Evolutionary conservation across 2,113 vertebrate genomes (phyloP), one percentile per base, ranked within the genome.

Genomic region (Anguilla rostrata): DNA sequence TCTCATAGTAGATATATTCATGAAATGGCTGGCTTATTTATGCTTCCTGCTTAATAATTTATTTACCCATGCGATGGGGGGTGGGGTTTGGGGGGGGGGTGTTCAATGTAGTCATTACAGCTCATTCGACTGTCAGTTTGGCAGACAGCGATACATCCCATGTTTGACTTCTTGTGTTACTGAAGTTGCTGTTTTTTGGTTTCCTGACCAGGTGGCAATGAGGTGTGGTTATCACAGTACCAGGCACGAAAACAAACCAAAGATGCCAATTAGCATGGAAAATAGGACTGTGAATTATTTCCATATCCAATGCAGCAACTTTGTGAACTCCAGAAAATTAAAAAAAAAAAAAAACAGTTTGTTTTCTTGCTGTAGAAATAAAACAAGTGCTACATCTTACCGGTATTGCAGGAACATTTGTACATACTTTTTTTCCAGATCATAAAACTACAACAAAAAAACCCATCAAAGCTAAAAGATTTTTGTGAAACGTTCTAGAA

Each of bases 21-120:
- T 26, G 60, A 83, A 2, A 87, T 63, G 83, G 29, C 66, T 79
- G 16, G 60, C 49, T 40, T 87, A 86, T 87, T 83, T 83, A 87
- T 83, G 81, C 86, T 66, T 16, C 46, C 66, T n/a, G 40, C 18
- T 60, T 83, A 81, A 81, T 81, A 43, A 39, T 83, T 71, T 86
- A 75, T 83, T 86, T 86, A 78, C 43, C 82, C 34, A n/a, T 29
- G 49, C 29, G 26, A 83, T 53, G 49, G 34, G 34, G 34, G 34
- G 34, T 34, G 34, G 34, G 34, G 34, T 34, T 34, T 34, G 34
- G 34, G 34, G 34, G 34, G 34, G 34, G 34, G 34, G 34, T 0
- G 34, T 34, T 34, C n/a, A 26, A 83, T 57, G 60, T 60, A 79
- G 43, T 60, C 81, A 78, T 53, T 39, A 39, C 53, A 82, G 56